Evolutionary conservation across 2,888 invertebrate species (phyloP), one percentile per base, ranked within the genome.

Genomic region (Thereva nobilitata): DNA sequence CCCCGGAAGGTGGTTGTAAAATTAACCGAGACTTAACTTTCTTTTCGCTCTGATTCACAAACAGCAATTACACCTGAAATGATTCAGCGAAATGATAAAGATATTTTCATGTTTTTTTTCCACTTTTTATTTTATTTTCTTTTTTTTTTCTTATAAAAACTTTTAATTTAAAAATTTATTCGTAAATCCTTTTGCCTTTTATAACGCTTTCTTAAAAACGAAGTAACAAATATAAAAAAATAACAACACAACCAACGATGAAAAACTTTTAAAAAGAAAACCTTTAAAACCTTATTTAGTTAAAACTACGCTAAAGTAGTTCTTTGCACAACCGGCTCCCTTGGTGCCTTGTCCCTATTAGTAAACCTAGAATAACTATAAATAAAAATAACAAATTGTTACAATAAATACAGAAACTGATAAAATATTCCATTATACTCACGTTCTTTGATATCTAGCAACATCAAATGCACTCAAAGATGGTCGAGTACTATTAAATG

Each of bases 371-470:
- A 82, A 74, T 88, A 88, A 72, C 88, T 88, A 77, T 5, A 77
- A 81, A 71, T 69, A 68, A 71, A 40, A 72, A 41, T 8, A 50
- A 9, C 7, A 42, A n/a, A 8, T 55, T 41, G 68, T 59, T 59
- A 47, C 55, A 53, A 44, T 64, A 61, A 42, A 35, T 52, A 54
- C 64, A 45, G 4, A 52, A 44, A 8, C 37, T 41, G 2, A 45
- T 40, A 10, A 66, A 50, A 12, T n/a, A n/a, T n/a, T n/a, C n/a
- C n/a, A n/a, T 47, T 52, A 5, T 9, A 41, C 89, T 87, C 80
- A 94, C 93, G 92, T 90, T 76, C 81, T 84, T 72, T 89, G 86
- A 77, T 91, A 95, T 80, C 89, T 91, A 10, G 79, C 72, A 70
- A 86, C 84, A 76, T 95, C 94, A 38, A 85, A 80, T 10, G 76